Percentiles rank a stretch among this genome's conserved stretches.
Evolutionary conservation across 2,888 invertebrate species (phyloP).

Genomic region (Drosophila percnosoma): DNA sequence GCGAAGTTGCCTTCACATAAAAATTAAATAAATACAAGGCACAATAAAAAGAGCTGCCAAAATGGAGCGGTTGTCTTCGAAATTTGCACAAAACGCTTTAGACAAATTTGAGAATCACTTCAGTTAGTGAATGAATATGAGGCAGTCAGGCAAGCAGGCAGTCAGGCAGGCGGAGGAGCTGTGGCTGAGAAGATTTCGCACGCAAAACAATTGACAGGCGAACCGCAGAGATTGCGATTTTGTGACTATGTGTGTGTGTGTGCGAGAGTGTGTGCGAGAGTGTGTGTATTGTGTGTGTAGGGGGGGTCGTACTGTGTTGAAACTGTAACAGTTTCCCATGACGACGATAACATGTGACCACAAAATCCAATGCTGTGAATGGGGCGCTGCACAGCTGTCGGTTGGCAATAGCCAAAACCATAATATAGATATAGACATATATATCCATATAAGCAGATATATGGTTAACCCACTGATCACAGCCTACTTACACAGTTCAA

Average conservation of each 20-base stretch:
- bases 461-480: conserved; percentile 1
- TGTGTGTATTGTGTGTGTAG: not conserved
- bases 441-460: not conserved
- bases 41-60: conserved; percentile 53
- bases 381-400: conserved; percentile 24
- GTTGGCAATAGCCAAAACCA: conserved; percentile 37
- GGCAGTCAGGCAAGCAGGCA: not conserved
- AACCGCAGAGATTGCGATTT: conserved; percentile 66
- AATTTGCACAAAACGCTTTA: conserved; percentile 77
- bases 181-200: conserved; percentile 63
- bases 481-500: conserved; percentile 5
- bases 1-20: conserved; percentile 50
- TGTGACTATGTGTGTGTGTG: conserved; percentile 10
- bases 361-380: conserved; percentile 65
- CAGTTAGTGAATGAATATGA: conserved; percentile 22
- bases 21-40: conserved; percentile 75
- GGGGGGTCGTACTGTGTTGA: conserved; percentile 46
- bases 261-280: not conserved
- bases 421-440: conserved; percentile 1
- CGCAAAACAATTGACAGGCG: conserved; percentile 77
- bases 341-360: conserved; percentile 64
- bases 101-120: conserved; percentile 77
- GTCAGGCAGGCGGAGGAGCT: no score
- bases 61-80: conserved; percentile 26
- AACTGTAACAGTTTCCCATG: conserved; percentile 79